Evolutionary conservation across 30 jellyfish, hydroid and myxozoan genomes (phyloP), one percentile per base, ranked within the genome.

Genomic region (Nemopilema nomurai): DNA sequence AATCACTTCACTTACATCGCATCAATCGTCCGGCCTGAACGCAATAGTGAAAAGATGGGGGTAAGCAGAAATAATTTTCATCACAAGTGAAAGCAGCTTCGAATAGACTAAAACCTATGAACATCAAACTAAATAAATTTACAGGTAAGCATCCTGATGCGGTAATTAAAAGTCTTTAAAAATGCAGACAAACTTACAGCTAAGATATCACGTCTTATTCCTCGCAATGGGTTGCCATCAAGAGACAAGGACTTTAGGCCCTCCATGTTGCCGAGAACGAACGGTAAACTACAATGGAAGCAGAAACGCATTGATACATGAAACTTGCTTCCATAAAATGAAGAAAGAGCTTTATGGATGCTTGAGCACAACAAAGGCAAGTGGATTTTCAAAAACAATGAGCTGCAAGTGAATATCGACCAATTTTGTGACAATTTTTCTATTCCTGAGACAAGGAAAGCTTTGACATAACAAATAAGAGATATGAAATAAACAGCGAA

Each of bases 201-300:
- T 0, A 90, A 83, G 27, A 90, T 84, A 72, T 90, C 97, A 6
- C 97, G 76, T 71, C 97, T 41, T 23, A 90, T 70, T 18, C 92
- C 88, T 19, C 92, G 91, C 82, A 90, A 62, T 32, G 97, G 91
- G 67, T 90, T 90, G 32, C 97, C 97, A 62, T 90, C 97, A 8
- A 90, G 76, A 16, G 96, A 57, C 74, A 90, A 50, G 7, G 97
- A 24, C 62, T 90, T 76, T 0, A 90, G 50, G 8, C 50, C 22
- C n/a, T 84, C 87, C 97, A 90, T 90, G 52, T 84, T 84, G 19
- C 97, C 97, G 16, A 90, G 52, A 29, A 68, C 87, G 50, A 66
- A 41, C 18, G 97, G 97, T 24, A 90, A 28, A 16, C 96, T 84
- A 62, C 8, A 62, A n/a, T n/a, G n/a, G n/a, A n/a, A n/a, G n/a